Conservation (phyloP, 2,888 invertebrate genomes). For the Latheticus oryzae region DNA sequence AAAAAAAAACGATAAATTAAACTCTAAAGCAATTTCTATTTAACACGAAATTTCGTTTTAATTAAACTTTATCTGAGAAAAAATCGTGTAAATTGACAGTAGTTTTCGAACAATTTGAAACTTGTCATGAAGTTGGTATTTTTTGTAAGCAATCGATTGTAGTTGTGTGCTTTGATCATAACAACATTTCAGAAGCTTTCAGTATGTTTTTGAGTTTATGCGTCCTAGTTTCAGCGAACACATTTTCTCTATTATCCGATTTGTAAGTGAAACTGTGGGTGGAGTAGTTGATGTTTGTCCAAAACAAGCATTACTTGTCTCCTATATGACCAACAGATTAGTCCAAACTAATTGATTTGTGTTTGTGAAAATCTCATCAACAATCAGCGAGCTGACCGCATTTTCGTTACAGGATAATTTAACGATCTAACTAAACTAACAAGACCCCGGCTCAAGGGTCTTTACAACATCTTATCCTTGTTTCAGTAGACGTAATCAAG, state of each 20-base stretch:
- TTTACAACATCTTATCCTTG: constrained; percentile 33
- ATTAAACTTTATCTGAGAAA: constrained; percentile 25
- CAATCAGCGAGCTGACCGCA: constrained; percentile 37
- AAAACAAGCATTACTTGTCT: no score
- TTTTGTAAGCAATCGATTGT: no score
- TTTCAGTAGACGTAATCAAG: constrained; percentile 29
- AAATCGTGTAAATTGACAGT: constrained; percentile 5
- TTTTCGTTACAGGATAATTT: constrained; percentile 36
- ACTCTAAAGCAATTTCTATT: constrained; percentile 45
- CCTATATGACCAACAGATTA: no score
- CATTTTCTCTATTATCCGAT: no score
- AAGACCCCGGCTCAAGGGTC: constrained; percentile 35
- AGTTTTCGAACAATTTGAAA: no score
- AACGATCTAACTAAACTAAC: constrained; percentile 40
- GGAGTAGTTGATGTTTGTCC: no score
- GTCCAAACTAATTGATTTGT: constrained; percentile 36
- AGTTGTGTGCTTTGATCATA: no score
- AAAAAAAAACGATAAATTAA: constrained; percentile 40
- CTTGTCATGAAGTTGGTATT: no score
- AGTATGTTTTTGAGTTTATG: no score
- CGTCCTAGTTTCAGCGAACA: no score
- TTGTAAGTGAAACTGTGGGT: no score
- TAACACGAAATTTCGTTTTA: constrained; percentile 41
- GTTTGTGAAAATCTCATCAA: constrained; percentile 38
- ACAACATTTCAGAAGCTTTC: no score